Percentiles rank a stretch among this genome's conserved stretches.
These are phyloP conservation scores for Deilephila elpenor DNA, from an alignment of 2,888 invertebrate genomes.

Conservation along the genomic window DNA sequence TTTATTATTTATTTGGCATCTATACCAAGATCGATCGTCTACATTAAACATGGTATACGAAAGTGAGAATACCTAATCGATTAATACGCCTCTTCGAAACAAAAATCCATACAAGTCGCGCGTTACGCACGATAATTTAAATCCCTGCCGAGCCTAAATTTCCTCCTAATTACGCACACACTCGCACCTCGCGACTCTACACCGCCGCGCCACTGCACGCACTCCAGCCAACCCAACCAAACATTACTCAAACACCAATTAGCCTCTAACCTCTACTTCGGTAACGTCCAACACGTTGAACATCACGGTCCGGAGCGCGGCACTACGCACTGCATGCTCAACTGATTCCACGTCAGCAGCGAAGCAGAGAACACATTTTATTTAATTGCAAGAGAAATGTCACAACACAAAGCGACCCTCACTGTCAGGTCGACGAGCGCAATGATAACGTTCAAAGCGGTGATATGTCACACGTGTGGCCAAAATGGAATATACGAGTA, in stretches of 20 bases:
- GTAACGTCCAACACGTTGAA: constrained; percentile 47
- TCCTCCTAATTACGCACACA: constrained; percentile 74
- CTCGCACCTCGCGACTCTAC: constrained; percentile 47
- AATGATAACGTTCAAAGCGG: constrained; percentile 40
- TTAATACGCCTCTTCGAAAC: constrained; percentile 73
- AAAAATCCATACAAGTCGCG: constrained; percentile 62
- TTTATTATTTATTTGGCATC: constrained; percentile 85
- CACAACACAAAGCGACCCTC: constrained; percentile 43
- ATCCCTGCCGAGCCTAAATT: constrained; percentile 82
- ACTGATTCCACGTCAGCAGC: constrained; percentile 47
- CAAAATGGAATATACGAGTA: constrained; percentile 27
- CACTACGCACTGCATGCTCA: constrained; percentile 46
- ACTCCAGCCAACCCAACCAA: constrained; percentile 56
- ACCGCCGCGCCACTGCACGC: constrained; percentile 51
- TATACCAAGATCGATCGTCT: constrained; percentile 80
- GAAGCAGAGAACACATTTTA: constrained; percentile 54
- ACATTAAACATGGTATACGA: constrained; percentile 81
- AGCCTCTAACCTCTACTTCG: constrained; percentile 54
- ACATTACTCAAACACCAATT: constrained; percentile 51
- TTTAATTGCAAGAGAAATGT: constrained; percentile 53
- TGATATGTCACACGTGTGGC: constrained; percentile 50
- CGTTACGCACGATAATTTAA: constrained; percentile 59
- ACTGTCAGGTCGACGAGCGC: constrained; percentile 33
- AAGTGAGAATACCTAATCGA: constrained; percentile 78
- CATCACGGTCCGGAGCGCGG: constrained; percentile 39